Conservation (phyloP, 2,113 vertebrate species). For the Candoia aspera region DNA sequence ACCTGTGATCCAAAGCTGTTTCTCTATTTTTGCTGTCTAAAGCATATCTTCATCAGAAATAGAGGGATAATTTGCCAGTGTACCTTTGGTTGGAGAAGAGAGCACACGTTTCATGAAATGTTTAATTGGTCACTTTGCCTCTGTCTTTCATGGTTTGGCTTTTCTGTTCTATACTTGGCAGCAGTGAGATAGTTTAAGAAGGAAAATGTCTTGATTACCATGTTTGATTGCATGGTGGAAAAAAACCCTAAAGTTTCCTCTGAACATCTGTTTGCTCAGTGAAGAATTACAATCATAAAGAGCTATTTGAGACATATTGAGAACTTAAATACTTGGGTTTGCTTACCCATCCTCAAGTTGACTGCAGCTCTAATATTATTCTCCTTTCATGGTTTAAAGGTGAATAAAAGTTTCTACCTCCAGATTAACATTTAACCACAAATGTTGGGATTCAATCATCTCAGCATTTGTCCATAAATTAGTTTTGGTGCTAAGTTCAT, state of each 20-base stretch:
- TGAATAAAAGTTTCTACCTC: constrained; percentile 61
- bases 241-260: constrained; percentile 59
- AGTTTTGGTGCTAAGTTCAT: not conserved
- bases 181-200: constrained; percentile 41
- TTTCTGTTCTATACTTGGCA: constrained; percentile 38
- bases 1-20: not conserved
- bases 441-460: constrained; percentile 31
- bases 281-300: constrained; percentile 72
- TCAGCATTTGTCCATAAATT: constrained; percentile 29
- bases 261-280: constrained; percentile 71
- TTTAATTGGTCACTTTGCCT: constrained; percentile 63
- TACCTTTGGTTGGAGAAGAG: not conserved
- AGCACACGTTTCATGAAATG: constrained; percentile 44
- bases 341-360: constrained; percentile 57
- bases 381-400: constrained; percentile 49
- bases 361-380: constrained; percentile 57
- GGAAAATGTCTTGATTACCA: constrained; percentile 66
- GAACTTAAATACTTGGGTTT: constrained; percentile 63
- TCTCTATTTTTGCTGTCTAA: constrained; percentile 41
- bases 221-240: constrained; percentile 42
- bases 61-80: not conserved
- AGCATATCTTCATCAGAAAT: constrained; percentile 26
- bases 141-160: constrained; percentile 58
- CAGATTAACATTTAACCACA: constrained; percentile 48
- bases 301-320: constrained; percentile 71